Conservation (phyloP, 2,888 invertebrate species). For the Tolmerus cingulatus region DNA sequence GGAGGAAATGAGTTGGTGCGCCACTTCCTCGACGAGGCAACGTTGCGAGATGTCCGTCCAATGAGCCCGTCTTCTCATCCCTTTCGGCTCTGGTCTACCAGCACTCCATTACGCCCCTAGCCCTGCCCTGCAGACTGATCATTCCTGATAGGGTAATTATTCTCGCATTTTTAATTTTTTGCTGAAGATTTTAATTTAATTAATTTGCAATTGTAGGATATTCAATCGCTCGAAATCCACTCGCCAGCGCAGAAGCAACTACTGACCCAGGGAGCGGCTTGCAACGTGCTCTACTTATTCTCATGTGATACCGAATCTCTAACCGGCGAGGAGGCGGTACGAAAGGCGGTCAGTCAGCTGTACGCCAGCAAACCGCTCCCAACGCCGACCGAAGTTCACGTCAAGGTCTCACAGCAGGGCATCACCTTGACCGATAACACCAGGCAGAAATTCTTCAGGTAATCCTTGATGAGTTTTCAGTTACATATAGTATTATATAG, state of each 20-base stretch:
- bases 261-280: constrained; percentile 78
- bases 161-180: background rate
- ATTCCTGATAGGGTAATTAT: constrained; percentile 70
- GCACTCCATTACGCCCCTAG: constrained; percentile 95
- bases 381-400: constrained; percentile 82
- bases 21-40: constrained; percentile 97
- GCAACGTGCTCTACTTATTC: constrained; percentile 91
- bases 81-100: constrained; percentile 97
- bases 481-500: too few relatives aligned
- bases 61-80: constrained; percentile 97
- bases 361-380: constrained; percentile 72
- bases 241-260: constrained; percentile 63
- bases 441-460: constrained; percentile 73
- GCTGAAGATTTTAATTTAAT: background rate
- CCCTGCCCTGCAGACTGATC: constrained; percentile 88
- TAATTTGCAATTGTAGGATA: constrained; percentile 51
- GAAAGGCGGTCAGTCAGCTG: constrained; percentile 76
- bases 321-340: constrained; percentile 88
- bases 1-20: constrained; percentile 84
- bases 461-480: background rate
- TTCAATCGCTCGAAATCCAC: constrained; percentile 55
- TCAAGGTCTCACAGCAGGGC: constrained; percentile 95
- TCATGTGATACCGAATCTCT: constrained; percentile 94
- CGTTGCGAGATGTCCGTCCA: constrained; percentile 91
- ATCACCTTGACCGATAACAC: constrained; percentile 97